These are phyloP conservation scores for Gasterosteus nipponicus DNA, from an alignment of 2,113 vertebrate species.

Conservation along the genomic window DNA sequence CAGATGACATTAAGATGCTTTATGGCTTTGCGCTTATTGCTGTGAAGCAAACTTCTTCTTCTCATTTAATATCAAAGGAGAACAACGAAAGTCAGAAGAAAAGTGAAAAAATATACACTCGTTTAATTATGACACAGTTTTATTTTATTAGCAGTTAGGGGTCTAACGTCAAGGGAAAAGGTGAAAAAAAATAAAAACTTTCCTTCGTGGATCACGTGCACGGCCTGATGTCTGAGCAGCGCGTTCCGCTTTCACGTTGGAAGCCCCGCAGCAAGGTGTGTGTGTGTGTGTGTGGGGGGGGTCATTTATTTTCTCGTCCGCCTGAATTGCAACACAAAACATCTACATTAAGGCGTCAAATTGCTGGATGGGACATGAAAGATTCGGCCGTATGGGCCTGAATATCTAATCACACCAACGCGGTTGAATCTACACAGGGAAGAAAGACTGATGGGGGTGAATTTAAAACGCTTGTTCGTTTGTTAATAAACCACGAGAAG, in stretches of 20 bases:
- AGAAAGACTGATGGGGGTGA: constrained; percentile 50
- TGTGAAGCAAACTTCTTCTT: background rate
- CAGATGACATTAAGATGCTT: background rate
- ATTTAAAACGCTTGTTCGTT: constrained; percentile 70
- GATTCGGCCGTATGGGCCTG: constrained; percentile 58
- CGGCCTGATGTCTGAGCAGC: constrained; percentile 25
- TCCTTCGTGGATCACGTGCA: background rate
- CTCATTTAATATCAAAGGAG: too few relatives aligned
- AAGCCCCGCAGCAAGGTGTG: too few relatives aligned
- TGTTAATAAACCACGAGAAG: constrained; percentile 60
- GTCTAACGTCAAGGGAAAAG: background rate
- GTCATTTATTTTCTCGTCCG: constrained; percentile 50
- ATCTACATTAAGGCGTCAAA: constrained; percentile 72
- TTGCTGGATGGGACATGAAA: constrained; percentile 69
- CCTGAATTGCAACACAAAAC: constrained; percentile 57
- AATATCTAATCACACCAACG: constrained; percentile 73
- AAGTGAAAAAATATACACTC: background rate
- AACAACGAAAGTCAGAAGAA: background rate
- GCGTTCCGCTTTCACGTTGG: too few relatives aligned
- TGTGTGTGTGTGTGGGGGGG: background rate
- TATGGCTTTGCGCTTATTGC: background rate
- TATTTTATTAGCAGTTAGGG: background rate
- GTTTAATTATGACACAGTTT: background rate
- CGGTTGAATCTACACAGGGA: constrained; percentile 13
- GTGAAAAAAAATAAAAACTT: background rate